Percentiles rank a stretch among this genome's conserved stretches.
Evolutionary conservation across 2,113 vertebrate species (phyloP).

Genomic region (Cyanoramphus novaezelandiae): DNA sequence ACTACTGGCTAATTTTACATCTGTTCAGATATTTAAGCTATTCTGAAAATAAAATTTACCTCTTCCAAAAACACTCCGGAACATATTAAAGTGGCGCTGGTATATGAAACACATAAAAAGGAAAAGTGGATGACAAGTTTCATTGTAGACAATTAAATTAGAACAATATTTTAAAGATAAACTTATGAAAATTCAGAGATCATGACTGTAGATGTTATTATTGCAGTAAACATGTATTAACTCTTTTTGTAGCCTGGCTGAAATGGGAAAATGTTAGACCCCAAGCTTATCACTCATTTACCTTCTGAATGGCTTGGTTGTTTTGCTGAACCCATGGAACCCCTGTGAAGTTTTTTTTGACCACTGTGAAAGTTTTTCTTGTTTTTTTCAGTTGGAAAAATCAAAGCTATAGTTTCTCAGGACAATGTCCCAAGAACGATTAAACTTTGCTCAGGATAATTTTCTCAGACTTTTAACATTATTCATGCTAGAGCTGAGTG

Average conservation of each 20-base stretch:
- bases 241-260: not conserved
- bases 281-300: not conserved
- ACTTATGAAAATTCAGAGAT: not conserved
- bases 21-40: constrained; percentile 4
- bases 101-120: not conserved
- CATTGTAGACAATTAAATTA: not conserved
- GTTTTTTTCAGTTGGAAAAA: not conserved
- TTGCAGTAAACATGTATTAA: not conserved
- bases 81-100: not conserved
- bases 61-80: not conserved
- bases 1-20: not conserved
- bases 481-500: not conserved
- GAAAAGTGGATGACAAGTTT: not conserved
- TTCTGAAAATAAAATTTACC: constrained; percentile 28
- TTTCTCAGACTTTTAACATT: not conserved
- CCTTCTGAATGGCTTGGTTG: not conserved
- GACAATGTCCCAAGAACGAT: not conserved
- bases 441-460: not conserved
- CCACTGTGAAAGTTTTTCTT: not conserved
- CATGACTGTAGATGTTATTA: not conserved
- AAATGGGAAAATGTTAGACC: not conserved
- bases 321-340: not conserved
- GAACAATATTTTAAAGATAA: not conserved
- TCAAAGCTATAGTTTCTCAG: not conserved
- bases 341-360: not conserved